Percentiles rank a stretch among this genome's conserved stretches.
These are phyloP conservation scores for Drosophila mojavensis DNA, from an alignment of 1,140 invertebrate species.

Conservation along the genomic window DNA sequence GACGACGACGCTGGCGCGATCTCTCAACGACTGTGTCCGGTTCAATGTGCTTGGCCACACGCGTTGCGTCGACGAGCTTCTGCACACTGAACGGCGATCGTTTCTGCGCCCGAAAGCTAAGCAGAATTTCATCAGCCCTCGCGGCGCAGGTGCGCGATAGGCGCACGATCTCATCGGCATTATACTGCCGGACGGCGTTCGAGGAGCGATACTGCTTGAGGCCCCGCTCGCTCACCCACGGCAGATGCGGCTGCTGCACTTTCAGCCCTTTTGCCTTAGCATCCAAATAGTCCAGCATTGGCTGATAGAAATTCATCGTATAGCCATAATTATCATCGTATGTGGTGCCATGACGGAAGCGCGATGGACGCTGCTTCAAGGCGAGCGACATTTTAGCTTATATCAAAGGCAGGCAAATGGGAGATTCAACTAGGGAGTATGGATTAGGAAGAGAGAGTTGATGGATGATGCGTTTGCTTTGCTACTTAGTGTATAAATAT, in stretches of 20 bases:
- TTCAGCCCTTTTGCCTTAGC: slow-evolving; percentile 84
- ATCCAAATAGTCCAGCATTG: slow-evolving; percentile 92
- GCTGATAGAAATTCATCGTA: slow-evolving; percentile 92
- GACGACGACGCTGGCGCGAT: slow-evolving; percentile 85
- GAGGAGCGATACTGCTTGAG: slow-evolving; percentile 86
- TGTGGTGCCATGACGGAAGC: slow-evolving; percentile 83
- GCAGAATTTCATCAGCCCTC: slow-evolving; percentile 88
- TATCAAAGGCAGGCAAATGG: not conserved
- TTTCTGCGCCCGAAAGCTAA: slow-evolving; percentile 86
- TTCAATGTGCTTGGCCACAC: slow-evolving; percentile 87
- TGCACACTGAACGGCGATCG: slow-evolving; percentile 88
- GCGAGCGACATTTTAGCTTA: slow-evolving; percentile 62
- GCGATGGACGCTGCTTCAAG: slow-evolving; percentile 77
- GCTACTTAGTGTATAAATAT: slow-evolving; percentile 55
- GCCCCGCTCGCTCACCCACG: slow-evolving; percentile 89
- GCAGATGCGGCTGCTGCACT: slow-evolving; percentile 87
- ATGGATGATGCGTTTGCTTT: not conserved
- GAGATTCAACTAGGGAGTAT: not conserved
- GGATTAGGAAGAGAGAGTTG: not conserved
- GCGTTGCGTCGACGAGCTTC: slow-evolving; percentile 88
- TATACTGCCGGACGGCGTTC: slow-evolving; percentile 86
- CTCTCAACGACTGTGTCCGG: slow-evolving; percentile 85
- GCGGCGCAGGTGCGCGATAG: slow-evolving; percentile 87
- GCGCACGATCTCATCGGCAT: slow-evolving; percentile 86
- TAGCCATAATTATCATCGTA: slow-evolving; percentile 92